phyloP scores from a whole-genome alignment of 2,113 vertebrate species.

The Nesospiza acunhae region DNA sequence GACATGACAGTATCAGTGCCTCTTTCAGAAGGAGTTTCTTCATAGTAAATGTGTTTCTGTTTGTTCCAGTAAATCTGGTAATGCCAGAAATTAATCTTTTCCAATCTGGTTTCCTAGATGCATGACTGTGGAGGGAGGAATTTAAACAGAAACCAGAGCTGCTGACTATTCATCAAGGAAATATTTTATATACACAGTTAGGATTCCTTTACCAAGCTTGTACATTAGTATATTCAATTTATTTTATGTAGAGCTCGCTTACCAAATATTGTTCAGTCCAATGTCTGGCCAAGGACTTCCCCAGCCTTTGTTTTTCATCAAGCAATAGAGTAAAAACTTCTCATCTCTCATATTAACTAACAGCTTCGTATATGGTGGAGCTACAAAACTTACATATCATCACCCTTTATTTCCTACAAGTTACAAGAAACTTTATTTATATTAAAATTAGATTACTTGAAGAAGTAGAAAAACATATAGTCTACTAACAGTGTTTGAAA shows the following conservation, averaged over 20 bases:
- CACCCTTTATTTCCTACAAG: not conserved
- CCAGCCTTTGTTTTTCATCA: not conserved
- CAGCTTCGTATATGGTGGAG: not conserved
- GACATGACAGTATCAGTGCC: not conserved
- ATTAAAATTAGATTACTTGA: not conserved
- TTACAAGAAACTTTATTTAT: not conserved
- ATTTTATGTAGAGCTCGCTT: not conserved
- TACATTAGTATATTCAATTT: slow-evolving; percentile 28
- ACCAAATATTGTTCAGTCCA: not conserved
- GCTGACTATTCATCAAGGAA: slow-evolving; percentile 61
- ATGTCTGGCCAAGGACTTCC: not conserved
- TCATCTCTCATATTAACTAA: not conserved
- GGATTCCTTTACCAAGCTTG: slow-evolving; percentile 56
- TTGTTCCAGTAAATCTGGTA: slow-evolving; percentile 24
- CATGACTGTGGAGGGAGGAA: slow-evolving; percentile 46
- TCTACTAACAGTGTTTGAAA: not conserved
- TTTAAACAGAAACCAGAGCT: slow-evolving; percentile 74
- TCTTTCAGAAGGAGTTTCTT: not conserved
- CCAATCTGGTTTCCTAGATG: slow-evolving; percentile 8
- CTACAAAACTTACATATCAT: not conserved
- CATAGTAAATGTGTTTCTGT: not conserved
- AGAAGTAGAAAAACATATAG: not conserved
- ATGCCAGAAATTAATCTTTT: not conserved
- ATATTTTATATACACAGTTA: slow-evolving; percentile 40
- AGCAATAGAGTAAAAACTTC: not conserved